phyloP scores from a whole-genome alignment of 2,888 invertebrate genomes.

The Gymnosoma rotundatum region DNA sequence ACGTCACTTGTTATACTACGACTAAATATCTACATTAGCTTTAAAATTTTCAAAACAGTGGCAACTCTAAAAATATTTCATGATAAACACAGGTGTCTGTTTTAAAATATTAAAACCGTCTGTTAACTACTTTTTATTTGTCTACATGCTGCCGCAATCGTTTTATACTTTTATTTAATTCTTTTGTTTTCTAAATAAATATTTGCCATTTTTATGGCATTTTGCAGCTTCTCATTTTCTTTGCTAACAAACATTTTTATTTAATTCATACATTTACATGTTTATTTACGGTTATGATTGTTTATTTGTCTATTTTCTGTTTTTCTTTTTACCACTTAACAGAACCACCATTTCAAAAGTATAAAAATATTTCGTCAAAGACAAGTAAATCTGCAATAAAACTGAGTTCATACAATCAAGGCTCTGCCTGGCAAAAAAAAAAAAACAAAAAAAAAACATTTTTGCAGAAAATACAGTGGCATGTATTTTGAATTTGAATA shows the following conservation, averaged over 20 bases:
- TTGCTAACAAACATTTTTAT: slow-evolving; percentile 41
- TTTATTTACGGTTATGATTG: slow-evolving; percentile 69
- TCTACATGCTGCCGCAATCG: slow-evolving; percentile 51
- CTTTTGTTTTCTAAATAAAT: slow-evolving; percentile 38
- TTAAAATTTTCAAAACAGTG: no score
- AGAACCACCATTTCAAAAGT: slow-evolving; percentile 1
- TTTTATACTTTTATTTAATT: not conserved
- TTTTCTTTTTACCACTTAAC: not conserved
- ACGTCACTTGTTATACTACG: no score
- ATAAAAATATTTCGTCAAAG: not conserved
- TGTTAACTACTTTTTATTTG: slow-evolving; percentile 64
- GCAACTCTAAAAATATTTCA: slow-evolving; percentile 39
- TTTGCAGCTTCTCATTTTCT: slow-evolving; percentile 29
- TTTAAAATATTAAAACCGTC: slow-evolving; percentile 57
- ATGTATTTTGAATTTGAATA: slow-evolving; percentile 63
- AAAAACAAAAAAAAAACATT: not conserved
- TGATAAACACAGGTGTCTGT: slow-evolving; percentile 62
- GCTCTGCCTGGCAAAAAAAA: not conserved
- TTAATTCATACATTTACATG: slow-evolving; percentile 65
- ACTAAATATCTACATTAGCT: no score
- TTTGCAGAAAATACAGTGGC: slow-evolving; percentile 37
- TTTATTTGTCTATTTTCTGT: slow-evolving; percentile 48
- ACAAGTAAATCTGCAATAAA: not conserved
- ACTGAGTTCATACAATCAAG: not conserved
- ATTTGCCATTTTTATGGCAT: slow-evolving; percentile 33